Base-by-base conservation (phyloP, 2,113 vertebrate genomes). In the Gnathonemus longibarbis region DNA sequence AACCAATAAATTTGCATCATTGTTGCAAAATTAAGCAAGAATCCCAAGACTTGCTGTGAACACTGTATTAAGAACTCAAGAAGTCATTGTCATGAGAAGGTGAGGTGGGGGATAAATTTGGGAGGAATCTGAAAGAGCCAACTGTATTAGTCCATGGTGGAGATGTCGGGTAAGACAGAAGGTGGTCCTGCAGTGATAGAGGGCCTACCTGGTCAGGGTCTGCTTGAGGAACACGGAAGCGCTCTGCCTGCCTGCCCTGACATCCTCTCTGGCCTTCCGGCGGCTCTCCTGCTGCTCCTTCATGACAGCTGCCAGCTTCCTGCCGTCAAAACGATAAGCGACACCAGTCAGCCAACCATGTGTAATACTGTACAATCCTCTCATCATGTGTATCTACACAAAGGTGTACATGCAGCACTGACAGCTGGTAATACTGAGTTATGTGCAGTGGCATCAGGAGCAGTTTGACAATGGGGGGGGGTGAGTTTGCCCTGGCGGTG, bases 191-290 rank as follows among this genome's bases (percentile, higher is more conserved):
- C 77, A 35, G 39, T 21, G 49, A 50, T 24, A 21, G 31, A 19
- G 31, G n/a, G 27, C 2, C 87, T 94, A 98, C 98, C 97, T 97
- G 88, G 95, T 94, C 89, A 97, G 91, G 46, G 96, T 97, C 91
- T 97, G 93, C 90, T 94, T 98, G 84, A 98, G 94, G 94, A 97
- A 97, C 91, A 84, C 92, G 11, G 95, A 93, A 1, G 97, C 96
- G 58, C 92, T 95, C 90, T 90, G 91, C 39, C 91, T 96, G 90
- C 93, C 96, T 88, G 21, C 95, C 91, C 77, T 93, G 48, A 92
- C 92, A 9, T 96, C 96, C 46, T 96, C 94, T 0, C 92, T 50
- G 50, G 95, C 91, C 91, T 93, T 95, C 93, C 95, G 95, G 90
- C 91, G 90, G 31, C 91, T 91, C 62, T 91, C 90, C 52, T 96